Evolutionary conservation across 1,140 invertebrate species (phyloP), one percentile per base, ranked within the genome.

Genomic region (Drosophila azteca): DNA sequence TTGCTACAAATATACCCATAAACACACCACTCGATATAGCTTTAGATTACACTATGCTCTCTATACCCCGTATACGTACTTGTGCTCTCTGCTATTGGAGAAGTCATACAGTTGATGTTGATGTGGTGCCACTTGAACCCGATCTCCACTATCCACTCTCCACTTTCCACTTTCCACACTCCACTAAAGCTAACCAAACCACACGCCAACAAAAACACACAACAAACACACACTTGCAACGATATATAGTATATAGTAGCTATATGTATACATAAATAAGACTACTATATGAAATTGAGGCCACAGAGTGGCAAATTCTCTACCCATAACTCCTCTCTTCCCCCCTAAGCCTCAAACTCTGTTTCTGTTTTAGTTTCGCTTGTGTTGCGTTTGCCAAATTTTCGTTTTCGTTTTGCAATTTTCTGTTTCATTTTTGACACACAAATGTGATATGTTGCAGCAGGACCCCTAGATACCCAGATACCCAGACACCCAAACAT

Each of bases 101-200:
- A 41, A 58, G 66, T 63, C 43, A 35, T 46, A 49, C 64, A 24
- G 41, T 68, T 65, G 45, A 13, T 67, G 63, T 57, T 69, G 66
- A 66, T 69, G 64, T 69, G 66, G 51, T 64, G 68, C 64, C 65
- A 69, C 67, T 69, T 69, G 67, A 70, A 69, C 65, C 52, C 50
- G 67, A 70, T 70, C 67, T 70, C 64, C 57, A 57, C 44, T 68
- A 11, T 39, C 35, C 9, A 35, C 9, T 26, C 5, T 70, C 64
- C 9, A 35, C 9, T 26, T 1, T 20, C 1, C 9, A 35, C 9
- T 26, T 1, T 20, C 1, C 17, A 20, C 29, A 31, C 29, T 9
- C 31, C 31, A 35, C 31, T 9, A 31, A 35, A 11, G 43, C 51
- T 39, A 69, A 69, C 63, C 48, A 58, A 68, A 26, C 31, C 49